Conservation (phyloP, 2,113 vertebrate genomes). For the Aegithalos caudatus region DNA sequence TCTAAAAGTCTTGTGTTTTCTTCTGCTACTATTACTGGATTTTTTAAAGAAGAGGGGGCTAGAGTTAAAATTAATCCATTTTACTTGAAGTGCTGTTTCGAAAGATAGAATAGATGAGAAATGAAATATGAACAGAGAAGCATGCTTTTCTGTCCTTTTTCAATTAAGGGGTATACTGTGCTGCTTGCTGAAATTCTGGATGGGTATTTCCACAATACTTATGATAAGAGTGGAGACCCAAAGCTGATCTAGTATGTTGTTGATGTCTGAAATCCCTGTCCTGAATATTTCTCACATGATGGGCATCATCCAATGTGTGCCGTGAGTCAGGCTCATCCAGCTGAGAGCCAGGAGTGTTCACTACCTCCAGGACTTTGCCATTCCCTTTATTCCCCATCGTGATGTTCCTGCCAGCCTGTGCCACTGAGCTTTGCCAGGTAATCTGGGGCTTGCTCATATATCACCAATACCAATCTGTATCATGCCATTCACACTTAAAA, state of each 20-base stretch:
- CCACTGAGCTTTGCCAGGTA: neutral
- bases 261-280: neutral
- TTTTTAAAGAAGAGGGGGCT: neutral
- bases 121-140: neutral
- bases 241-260: neutral
- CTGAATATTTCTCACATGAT: neutral
- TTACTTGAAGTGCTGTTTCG: neutral
- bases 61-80: neutral
- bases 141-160: neutral
- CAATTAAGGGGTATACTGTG: neutral
- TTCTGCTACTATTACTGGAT: neutral
- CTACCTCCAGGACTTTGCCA: neutral
- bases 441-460: neutral
- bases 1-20: conserved; percentile 67
- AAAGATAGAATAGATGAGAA: neutral
- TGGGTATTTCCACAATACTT: neutral
- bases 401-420: neutral
- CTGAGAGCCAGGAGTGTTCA: neutral
- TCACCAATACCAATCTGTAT: too few species aligned
- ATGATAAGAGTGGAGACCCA: neutral
- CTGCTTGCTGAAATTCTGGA: neutral
- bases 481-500: neutral
- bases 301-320: neutral
- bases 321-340: neutral
- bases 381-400: neutral